A percentile compares a stretch with the other conserved stretches of the same genome.
These are phyloP conservation scores for Atopsyche davidsoni DNA, from an alignment of 1,140 invertebrate genomes.

Conservation along the genomic window DNA sequence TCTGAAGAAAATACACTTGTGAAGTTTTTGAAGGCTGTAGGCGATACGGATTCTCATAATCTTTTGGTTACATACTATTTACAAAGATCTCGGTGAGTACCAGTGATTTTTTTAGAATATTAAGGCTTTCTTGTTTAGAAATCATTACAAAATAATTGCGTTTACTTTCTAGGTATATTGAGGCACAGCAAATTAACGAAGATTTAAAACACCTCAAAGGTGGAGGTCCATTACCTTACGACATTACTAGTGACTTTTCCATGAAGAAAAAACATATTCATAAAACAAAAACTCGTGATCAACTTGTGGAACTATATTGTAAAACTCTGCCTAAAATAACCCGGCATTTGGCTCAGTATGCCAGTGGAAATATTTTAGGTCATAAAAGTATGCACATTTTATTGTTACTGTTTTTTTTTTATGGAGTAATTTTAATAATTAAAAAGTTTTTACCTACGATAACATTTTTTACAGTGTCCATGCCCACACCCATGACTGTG, in stretches of 20 bases:
- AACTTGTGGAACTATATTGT: constrained; percentile 36
- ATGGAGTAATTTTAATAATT: too few species aligned
- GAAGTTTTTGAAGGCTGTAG: constrained; percentile 39
- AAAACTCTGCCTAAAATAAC: constrained; percentile 35
- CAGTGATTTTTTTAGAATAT: constrained; percentile 9
- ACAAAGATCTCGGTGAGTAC: constrained; percentile 40
- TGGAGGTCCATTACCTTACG: constrained; percentile 30
- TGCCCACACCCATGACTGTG: constrained; percentile 43
- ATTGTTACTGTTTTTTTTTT: too few species aligned
- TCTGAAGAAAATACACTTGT: constrained; percentile 43
- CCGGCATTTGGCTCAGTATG: constrained; percentile 30
- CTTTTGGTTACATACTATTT: constrained; percentile 45
- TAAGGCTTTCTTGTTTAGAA: constrained; percentile 1
- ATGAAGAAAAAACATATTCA: constrained; percentile 31
- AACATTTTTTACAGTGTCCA: constrained; percentile 36
- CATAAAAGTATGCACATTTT: constrained; percentile 19
- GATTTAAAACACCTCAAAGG: constrained; percentile 31
- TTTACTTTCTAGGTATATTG: constrained; percentile 36
- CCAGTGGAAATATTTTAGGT: constrained; percentile 13
- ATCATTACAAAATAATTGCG: constrained; percentile 1
- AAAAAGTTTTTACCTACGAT: too few species aligned
- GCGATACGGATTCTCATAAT: constrained; percentile 40
- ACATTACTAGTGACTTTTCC: constrained; percentile 32
- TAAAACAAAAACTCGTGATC: constrained; percentile 34
- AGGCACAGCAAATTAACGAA: constrained; percentile 40